Base-by-base conservation (phyloP, 2,888 invertebrate genomes). In the Trichogramma dendrolimi region DNA sequence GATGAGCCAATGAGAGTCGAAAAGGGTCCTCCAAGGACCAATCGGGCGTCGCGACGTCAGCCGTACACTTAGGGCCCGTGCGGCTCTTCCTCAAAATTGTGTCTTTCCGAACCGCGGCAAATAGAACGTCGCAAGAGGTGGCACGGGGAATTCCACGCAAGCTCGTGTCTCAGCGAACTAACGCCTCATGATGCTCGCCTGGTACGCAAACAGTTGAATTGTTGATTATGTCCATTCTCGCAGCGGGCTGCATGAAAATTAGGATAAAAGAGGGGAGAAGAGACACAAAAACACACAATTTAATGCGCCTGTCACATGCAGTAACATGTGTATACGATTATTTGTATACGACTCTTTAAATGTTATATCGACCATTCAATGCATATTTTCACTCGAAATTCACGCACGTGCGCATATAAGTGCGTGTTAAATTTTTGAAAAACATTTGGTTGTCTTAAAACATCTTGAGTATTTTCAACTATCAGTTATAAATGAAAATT, bases 51-150 rank as follows among this genome's bases (percentile, higher is more conserved):
- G 67, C 70, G 67, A 74, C 73, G 72, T 71, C 71, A 73, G 71
- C 71, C 72, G 73, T 71, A 72, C 72, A 76, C 75, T 77, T 75
- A 74, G 75, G 76, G 76, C 72, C 76, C 75, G 74, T 73, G 75
- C 77, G 77, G 77, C 76, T 77, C 78, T 78, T 78, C 75, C 78
- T 78, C 78, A 76, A 78, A 78, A 78, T 78, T 78, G 70, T 78
- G 78, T 78, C 78, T 78, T 78, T 78, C 78, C 78, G 75, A 78
- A 74, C 73, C 71, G 66, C 76, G 77, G 78, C 66, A 57, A 75
- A 72, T 73, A 78, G 71, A 55, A 75, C 5, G 40, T 4, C 0
- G 7, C 6, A 11, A 66, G 65, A 74, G 69, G 67, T 61, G 51
- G 58, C 61, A 6, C 39, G 38, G 48, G 14, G 10, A 49, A 7